Conservation (phyloP, 1,140 invertebrate species). For the Dendrolimus punctatus region DNA sequence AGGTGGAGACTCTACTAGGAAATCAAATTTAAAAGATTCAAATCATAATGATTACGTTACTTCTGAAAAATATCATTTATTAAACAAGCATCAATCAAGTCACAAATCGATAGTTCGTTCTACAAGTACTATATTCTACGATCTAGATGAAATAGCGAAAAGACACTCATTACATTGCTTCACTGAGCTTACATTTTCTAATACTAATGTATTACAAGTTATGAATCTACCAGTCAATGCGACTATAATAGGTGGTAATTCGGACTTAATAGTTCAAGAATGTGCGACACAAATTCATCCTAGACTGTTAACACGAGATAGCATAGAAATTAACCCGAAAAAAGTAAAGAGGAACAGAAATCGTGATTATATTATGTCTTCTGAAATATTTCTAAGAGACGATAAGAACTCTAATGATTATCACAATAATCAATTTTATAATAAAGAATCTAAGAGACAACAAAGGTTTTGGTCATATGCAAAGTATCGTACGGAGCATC, state of each 20-base stretch:
- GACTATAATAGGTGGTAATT: constrained; percentile 23
- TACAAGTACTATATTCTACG: constrained; percentile 53
- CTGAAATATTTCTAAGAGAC: constrained; percentile 42
- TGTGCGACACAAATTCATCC: constrained; percentile 36
- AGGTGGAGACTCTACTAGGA: constrained; percentile 9
- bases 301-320: constrained; percentile 23
- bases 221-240: constrained; percentile 13
- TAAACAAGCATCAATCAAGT: constrained; percentile 28
- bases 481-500: constrained; percentile 45
- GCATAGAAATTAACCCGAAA: constrained; percentile 23
- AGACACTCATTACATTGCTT: constrained; percentile 46
- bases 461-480: constrained; percentile 51
- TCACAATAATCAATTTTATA: constrained; percentile 13
- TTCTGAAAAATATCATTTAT: constrained; percentile 37
- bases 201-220: constrained; percentile 18
- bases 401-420: constrained; percentile 15
- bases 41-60: constrained; percentile 33
- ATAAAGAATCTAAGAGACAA: constrained; percentile 15
- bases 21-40: constrained; percentile 4
- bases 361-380: constrained; percentile 23
- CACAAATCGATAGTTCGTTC: constrained; percentile 31
- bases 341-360: constrained; percentile 23
- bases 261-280: constrained; percentile 40
- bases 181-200: constrained; percentile 21
- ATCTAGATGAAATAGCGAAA: constrained; percentile 48